Percentiles rank a stretch among this genome's conserved stretches.
Evolutionary conservation across 2,888 invertebrate species (phyloP).

Genomic region (Morpho helenor): DNA sequence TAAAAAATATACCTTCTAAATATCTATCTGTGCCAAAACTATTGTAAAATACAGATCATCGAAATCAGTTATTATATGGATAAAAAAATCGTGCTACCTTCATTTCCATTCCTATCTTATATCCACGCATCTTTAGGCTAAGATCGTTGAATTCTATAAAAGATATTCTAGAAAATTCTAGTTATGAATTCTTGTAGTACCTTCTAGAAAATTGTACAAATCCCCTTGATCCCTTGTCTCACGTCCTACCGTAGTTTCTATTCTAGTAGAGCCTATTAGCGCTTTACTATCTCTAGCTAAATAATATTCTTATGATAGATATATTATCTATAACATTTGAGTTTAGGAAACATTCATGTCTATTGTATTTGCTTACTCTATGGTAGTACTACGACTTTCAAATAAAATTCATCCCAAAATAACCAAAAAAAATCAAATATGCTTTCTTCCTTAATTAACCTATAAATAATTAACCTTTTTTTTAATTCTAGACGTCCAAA

Average conservation of each 20-base stretch:
- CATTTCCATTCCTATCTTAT: conserved; percentile 20
- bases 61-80: conserved; percentile 28
- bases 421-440: no score
- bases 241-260: conserved; percentile 69
- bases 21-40: conserved; percentile 67
- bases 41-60: conserved; percentile 33
- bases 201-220: conserved; percentile 67
- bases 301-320: conserved; percentile 10
- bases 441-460: no score
- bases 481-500: no score
- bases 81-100: conserved; percentile 24
- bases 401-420: no score
- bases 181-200: conserved; percentile 44
- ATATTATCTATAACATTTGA: background rate
- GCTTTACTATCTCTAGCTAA: conserved; percentile 30
- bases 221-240: conserved; percentile 69
- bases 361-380: background rate
- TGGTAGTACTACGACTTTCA: no score
- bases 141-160: conserved; percentile 36
- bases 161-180: conserved; percentile 50
- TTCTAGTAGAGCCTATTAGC: conserved; percentile 45
- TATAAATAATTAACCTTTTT: no score
- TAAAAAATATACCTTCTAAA: conserved; percentile 42
- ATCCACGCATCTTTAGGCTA: conserved; percentile 35
- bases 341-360: no score